Percentiles rank a stretch among this genome's conserved stretches.
phyloP scores from a whole-genome alignment of 2,797 vertebrate genomes.

The Bradypus variegatus region DNA sequence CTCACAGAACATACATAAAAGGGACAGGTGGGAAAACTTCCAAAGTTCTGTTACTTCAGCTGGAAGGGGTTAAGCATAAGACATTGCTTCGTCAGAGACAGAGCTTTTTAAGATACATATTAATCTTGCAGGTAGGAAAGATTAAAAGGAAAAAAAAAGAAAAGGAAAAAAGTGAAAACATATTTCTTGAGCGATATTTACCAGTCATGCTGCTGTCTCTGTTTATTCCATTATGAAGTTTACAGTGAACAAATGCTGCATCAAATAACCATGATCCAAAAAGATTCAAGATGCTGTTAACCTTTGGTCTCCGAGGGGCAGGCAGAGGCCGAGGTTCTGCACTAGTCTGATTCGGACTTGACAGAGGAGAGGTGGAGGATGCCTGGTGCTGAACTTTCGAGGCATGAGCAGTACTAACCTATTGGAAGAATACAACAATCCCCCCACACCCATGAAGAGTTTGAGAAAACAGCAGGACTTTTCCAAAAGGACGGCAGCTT shows the following conservation, averaged over 20 bases:
- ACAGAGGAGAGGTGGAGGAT: constrained; percentile 87
- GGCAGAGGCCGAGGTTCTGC: constrained; percentile 87
- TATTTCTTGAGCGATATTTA: constrained; percentile 77
- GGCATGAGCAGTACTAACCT: constrained; percentile 84
- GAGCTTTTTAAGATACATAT: constrained; percentile 58
- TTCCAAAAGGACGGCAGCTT: background rate
- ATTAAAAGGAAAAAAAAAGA: constrained; percentile 62
- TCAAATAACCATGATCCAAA: constrained; percentile 95
- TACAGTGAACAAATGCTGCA: constrained; percentile 87
- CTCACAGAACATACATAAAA: constrained; percentile 43
- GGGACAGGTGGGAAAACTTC: constrained; percentile 45
- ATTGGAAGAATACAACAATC: constrained; percentile 57
- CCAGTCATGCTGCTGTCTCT: constrained; percentile 95
- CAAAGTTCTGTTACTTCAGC: constrained; percentile 60
- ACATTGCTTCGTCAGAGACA: constrained; percentile 61
- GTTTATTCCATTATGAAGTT: constrained; percentile 85
- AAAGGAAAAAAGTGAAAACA: constrained; percentile 31
- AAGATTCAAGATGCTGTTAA: constrained; percentile 93
- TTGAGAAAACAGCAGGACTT: constrained; percentile 13
- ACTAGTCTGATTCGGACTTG: constrained; percentile 93
- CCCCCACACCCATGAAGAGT: constrained; percentile 9
- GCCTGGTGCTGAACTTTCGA: constrained; percentile 87
- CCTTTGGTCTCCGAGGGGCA: constrained; percentile 86
- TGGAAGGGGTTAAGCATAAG: constrained; percentile 71
- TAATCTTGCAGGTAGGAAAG: constrained; percentile 86